phyloP scores from a whole-genome alignment of 2,888 invertebrate genomes.

The Helicoverpa assulta region DNA sequence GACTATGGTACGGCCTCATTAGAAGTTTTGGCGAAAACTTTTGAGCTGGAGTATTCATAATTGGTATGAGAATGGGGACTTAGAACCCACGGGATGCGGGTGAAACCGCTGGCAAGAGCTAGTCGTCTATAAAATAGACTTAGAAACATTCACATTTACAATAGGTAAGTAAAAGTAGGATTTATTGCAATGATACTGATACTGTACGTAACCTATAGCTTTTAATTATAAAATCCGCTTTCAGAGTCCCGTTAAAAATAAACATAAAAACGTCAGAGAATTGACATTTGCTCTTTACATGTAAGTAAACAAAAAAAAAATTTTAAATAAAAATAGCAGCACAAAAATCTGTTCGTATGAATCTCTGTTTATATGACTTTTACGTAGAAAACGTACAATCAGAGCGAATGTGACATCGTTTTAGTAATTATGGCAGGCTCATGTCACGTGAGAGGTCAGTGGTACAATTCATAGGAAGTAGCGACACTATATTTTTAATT shows the following conservation, averaged over 20 bases:
- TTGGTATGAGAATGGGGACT: background rate
- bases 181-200: too few species aligned
- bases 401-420: constrained; percentile 27
- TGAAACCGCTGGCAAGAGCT: too few species aligned
- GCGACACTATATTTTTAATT: constrained; percentile 5
- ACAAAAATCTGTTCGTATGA: background rate
- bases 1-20: background rate
- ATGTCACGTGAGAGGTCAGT: constrained; percentile 25
- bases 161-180: too few species aligned
- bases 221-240: too few species aligned
- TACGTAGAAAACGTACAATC: constrained; percentile 17
- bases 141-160: too few species aligned
- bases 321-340: constrained; percentile 6
- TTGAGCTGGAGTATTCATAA: background rate
- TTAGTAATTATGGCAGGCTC: constrained; percentile 48
- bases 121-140: too few species aligned
- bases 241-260: background rate
- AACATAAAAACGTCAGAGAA: background rate
- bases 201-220: too few species aligned
- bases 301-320: constrained; percentile 2
- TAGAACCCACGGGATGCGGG: too few species aligned
- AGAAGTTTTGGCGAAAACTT: background rate
- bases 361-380: background rate
- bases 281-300: too few species aligned
- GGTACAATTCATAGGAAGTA: constrained; percentile 7